Conservation (phyloP, 2,797 vertebrate genomes). For the Spheniscus humboldti region DNA sequence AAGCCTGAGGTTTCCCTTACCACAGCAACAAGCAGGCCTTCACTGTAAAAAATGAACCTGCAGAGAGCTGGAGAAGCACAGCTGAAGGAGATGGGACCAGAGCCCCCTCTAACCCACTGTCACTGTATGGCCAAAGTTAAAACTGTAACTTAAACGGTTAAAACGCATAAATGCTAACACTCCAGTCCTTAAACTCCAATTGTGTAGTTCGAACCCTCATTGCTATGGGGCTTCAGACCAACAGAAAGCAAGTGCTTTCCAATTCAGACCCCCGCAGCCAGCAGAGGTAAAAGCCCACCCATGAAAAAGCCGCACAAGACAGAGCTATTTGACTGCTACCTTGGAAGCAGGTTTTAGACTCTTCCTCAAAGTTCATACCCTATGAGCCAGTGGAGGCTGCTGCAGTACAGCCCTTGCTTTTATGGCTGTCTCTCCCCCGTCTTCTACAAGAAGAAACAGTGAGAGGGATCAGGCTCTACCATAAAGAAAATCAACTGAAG, state of each 20-base stretch:
- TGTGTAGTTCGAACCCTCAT: fast-evolving
- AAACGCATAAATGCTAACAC: too few species aligned
- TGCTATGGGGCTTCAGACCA: fast-evolving
- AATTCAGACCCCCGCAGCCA: too few species aligned
- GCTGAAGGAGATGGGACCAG: fast-evolving
- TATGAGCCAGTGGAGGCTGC: fast-evolving
- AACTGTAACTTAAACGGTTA: fast-evolving
- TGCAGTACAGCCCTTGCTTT: background rate
- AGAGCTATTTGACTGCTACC: background rate
- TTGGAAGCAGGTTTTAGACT: background rate
- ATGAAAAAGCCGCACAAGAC: fast-evolving
- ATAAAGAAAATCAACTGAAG: fast-evolving
- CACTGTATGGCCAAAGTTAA: too few species aligned
- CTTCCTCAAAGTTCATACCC: fast-evolving
- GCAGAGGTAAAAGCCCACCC: background rate
- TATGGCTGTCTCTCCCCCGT: fast-evolving
- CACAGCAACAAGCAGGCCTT: fast-evolving
- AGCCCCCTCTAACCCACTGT: fast-evolving
- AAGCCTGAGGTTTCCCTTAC: fast-evolving
- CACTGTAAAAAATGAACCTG: fast-evolving
- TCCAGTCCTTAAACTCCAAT: fast-evolving
- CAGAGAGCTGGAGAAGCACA: background rate
- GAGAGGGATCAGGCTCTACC: fast-evolving
- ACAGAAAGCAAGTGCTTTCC: background rate
- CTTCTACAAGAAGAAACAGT: background rate